A percentile compares a stretch with the other conserved stretches of the same genome.
phyloP scores from a whole-genome alignment of 2,888 invertebrate genomes.

The Thereva unica region DNA sequence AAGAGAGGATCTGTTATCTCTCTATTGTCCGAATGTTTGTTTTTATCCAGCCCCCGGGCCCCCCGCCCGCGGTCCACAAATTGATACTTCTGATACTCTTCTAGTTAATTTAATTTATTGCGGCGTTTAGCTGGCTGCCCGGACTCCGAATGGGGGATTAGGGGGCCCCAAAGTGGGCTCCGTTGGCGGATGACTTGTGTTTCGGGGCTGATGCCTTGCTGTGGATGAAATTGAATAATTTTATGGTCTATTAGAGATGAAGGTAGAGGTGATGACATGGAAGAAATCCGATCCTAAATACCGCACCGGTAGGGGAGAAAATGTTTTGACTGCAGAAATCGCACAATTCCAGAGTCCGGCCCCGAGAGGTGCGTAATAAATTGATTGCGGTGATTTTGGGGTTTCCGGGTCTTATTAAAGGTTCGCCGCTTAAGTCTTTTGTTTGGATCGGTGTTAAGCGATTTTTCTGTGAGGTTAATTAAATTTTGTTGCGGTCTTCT shows the following conservation, averaged over 20 bases:
- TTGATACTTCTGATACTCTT: constrained; percentile 30
- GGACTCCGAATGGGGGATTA: constrained; percentile 1
- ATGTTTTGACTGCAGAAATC: constrained; percentile 1
- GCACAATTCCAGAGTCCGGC: not conserved
- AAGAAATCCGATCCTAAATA: constrained; percentile 30
- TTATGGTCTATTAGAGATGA: constrained; percentile 37
- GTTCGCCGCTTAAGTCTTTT: constrained; percentile 33
- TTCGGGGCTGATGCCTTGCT: constrained; percentile 15
- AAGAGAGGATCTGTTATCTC: constrained; percentile 44
- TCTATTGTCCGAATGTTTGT: constrained; percentile 42
- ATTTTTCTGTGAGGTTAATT: too few species aligned
- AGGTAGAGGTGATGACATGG: constrained; percentile 37
- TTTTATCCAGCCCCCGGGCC: constrained; percentile 27
- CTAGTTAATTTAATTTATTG: constrained; percentile 43
- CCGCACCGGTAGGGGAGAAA: not conserved
- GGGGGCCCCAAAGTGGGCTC: not conserved
- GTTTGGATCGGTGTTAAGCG: not conserved
- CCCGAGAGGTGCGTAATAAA: not conserved
- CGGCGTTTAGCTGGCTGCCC: constrained; percentile 36
- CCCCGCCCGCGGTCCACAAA: constrained; percentile 16
- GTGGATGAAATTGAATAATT: constrained; percentile 39
- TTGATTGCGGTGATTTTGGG: not conserved
- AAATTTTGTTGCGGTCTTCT: too few species aligned
- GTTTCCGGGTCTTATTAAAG: not conserved
- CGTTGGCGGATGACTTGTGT: too few species aligned